Conservation (phyloP, 1,140 invertebrate species). For the Drosophila tropicalis region DNA sequence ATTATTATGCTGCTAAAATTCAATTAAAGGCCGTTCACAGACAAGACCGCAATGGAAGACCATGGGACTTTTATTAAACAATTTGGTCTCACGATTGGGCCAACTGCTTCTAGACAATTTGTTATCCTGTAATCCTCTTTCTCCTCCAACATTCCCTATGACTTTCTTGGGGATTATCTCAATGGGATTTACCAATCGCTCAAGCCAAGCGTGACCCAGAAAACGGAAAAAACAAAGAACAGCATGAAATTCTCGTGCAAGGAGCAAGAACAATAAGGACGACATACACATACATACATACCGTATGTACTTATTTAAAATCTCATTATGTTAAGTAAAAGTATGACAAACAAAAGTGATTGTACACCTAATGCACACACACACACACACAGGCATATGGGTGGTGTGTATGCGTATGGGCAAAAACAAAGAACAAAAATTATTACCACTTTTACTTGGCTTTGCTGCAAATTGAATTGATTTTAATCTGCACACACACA, state of each 20-base stretch:
- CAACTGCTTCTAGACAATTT: background rate
- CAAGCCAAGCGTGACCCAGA: slow-evolving; percentile 2
- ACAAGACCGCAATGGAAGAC: background rate
- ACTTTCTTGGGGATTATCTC: background rate
- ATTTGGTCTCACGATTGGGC: background rate
- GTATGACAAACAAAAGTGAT: slow-evolving; percentile 25
- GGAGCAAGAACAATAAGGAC: slow-evolving; percentile 23
- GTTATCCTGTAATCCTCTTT: slow-evolving; percentile 2
- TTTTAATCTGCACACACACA: slow-evolving; percentile 67
- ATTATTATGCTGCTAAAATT: slow-evolving; percentile 1
- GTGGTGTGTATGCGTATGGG: no score
- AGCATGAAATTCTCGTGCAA: slow-evolving; percentile 8
- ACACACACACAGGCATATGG: background rate
- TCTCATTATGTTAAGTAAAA: slow-evolving; percentile 78
- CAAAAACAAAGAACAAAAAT: slow-evolving; percentile 74
- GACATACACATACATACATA: slow-evolving; percentile 3
- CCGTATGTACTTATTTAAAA: slow-evolving; percentile 64
- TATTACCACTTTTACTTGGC: slow-evolving; percentile 78
- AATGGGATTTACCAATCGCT: slow-evolving; percentile 11
- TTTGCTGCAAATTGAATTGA: slow-evolving; percentile 77
- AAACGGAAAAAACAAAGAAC: background rate
- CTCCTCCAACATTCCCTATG: background rate
- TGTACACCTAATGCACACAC: slow-evolving; percentile 6
- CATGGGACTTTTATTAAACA: background rate
- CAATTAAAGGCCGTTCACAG: background rate